Conservation (phyloP, 2,888 invertebrate species). For the Empis stercorea region DNA sequence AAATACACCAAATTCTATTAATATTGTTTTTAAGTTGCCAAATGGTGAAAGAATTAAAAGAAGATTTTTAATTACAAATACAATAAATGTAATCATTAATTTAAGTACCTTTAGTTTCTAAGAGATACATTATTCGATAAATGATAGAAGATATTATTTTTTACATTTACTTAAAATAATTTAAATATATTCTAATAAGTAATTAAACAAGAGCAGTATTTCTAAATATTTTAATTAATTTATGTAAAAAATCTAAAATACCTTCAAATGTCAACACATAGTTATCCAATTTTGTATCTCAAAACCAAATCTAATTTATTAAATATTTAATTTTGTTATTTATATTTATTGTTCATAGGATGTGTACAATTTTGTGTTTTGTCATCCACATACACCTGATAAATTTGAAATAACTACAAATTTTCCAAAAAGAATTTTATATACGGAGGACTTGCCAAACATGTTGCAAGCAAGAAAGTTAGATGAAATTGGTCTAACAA, state of each 20-base stretch:
- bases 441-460: conserved; percentile 22
- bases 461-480: conserved; percentile 41
- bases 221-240: too few relatives aligned
- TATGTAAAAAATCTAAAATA: too few relatives aligned
- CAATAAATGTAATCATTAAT: conserved; percentile 50
- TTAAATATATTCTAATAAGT: too few relatives aligned
- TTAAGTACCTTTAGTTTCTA: background rate
- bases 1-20: conserved; percentile 51
- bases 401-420: conserved; percentile 85
- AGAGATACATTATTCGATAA: too few relatives aligned
- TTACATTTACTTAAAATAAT: too few relatives aligned
- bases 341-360: too few relatives aligned
- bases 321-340: too few relatives aligned
- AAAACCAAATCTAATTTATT: too few relatives aligned
- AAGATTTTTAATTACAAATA: conserved; percentile 61
- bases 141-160: too few relatives aligned
- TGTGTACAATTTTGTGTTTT: conserved; percentile 82
- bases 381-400: conserved; percentile 76
- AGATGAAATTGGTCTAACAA: conserved; percentile 61
- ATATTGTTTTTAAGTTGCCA: conserved; percentile 75
- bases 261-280: too few relatives aligned
- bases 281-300: too few relatives aligned
- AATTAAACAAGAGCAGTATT: too few relatives aligned
- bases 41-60: conserved; percentile 70
- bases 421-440: conserved; percentile 69